Evolutionary conservation across 2,888 invertebrate genomes (phyloP).

Genomic region (Melipona beecheii): DNA sequence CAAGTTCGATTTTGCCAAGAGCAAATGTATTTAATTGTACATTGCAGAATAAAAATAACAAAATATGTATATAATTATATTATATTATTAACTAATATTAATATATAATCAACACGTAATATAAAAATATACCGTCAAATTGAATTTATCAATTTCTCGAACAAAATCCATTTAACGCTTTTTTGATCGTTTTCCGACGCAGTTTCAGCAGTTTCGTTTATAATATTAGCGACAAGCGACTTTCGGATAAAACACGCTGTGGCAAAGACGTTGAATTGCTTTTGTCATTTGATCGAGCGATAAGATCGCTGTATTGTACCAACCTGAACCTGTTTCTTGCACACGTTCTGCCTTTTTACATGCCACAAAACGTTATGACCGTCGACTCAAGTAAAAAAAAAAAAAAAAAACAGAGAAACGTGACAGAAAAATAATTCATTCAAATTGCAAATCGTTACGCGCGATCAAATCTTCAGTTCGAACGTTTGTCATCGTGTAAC

Average conservation of each 20-base stretch:
- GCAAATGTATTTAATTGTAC: no score
- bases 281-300: background rate
- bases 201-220: background rate
- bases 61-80: no score
- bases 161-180: background rate
- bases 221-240: background rate
- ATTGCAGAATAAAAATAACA: no score
- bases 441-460: no score
- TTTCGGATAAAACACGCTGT: background rate
- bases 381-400: background rate
- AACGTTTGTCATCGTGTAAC: no score
- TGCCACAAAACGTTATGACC: background rate
- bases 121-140: background rate
- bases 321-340: background rate
- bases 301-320: constrained; percentile 4
- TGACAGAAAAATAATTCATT: no score
- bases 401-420: background rate
- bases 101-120: background rate
- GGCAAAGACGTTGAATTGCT: background rate
- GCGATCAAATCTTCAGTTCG: no score
- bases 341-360: background rate
- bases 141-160: background rate
- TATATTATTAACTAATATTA: no score
- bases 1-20: no score
- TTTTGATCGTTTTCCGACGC: background rate